Evolutionary conservation across 1,140 invertebrate genomes (phyloP).

Genomic region (Leptinotarsa undecemlineata): DNA sequence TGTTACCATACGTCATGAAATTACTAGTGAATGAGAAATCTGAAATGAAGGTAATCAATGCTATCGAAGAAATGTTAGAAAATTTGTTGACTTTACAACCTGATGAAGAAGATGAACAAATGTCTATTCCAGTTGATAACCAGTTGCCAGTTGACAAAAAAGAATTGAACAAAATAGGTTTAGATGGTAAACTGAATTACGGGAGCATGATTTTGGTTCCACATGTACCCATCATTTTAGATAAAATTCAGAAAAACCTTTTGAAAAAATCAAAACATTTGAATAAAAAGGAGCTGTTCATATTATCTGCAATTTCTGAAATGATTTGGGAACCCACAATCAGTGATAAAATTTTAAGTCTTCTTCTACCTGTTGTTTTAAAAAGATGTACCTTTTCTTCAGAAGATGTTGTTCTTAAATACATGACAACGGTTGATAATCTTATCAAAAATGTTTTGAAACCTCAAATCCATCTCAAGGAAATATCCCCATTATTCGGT

Average conservation of each 20-base stretch:
- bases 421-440: conserved; percentile 74
- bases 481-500: conserved; percentile 69
- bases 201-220: conserved; percentile 75
- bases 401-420: conserved; percentile 66
- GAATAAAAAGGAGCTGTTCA: conserved; percentile 73
- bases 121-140: conserved; percentile 51
- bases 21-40: conserved; percentile 71
- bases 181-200: conserved; percentile 63
- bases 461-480: conserved; percentile 67
- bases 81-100: conserved; percentile 72
- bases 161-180: conserved; percentile 46
- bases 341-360: conserved; percentile 68
- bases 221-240: conserved; percentile 72
- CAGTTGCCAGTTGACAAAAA: conserved; percentile 42
- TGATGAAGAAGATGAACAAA: conserved; percentile 60
- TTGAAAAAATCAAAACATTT: conserved; percentile 63
- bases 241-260: conserved; percentile 69
- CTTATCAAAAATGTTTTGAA: conserved; percentile 70
- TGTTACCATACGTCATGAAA: conserved; percentile 69
- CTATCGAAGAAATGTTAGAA: conserved; percentile 79
- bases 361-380: conserved; percentile 75
- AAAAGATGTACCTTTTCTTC: conserved; percentile 61
- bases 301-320: conserved; percentile 78
- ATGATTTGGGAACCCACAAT: conserved; percentile 67
- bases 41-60: conserved; percentile 66